Base-by-base conservation (phyloP, 2,888 invertebrate genomes). In the Nasonovia ribisnigri region DNA sequence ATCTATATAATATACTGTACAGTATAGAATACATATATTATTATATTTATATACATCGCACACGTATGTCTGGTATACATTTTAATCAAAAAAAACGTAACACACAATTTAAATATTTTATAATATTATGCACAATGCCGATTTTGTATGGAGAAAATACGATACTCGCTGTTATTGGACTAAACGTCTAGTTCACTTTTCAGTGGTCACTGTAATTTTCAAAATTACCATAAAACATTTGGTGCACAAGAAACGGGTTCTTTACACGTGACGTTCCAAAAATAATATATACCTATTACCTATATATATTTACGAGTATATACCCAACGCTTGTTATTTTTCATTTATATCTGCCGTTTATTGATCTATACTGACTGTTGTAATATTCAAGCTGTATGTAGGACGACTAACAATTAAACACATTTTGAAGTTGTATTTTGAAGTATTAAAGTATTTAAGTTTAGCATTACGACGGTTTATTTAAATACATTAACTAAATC, bases 191-290 rank as follows among this genome's bases (percentile, higher is more conserved):
- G 88, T 54, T 88, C 26, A 3, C 54, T 46, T 46, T 90, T 67
- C 42, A 4, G 77, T 48, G 48, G 36, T 77, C 36, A 36, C n/a
- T 77, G n/a, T 48, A 77, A 90, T 90, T 90, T 90, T 90, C 48
- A 48, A 90, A 90, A 90, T 90, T 48, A 77, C 36, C 77, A 90
- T 48, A 48, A 48, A 90, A 36, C 24, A 48, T 90, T 77, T 36
- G 77, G n/a, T 77, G 36, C 67, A n/a, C 43, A 67, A 24, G 10
- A 67, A 90, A 90, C 67, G 46, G 36, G 87, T 88, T 88, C 36
- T 88, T 36, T n/a, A 24, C 29, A 26, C 36, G n/a, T n/a, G 10
- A 51, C 0, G 10, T 24, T 42, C 36, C 20, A 51, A 88, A 87
- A 88, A 36, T 88, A 51, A 36, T 51, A 24, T 51, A 36, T 51